Conservation (phyloP, 2,888 invertebrate species). For the Glyphotaelius pellucidus region DNA sequence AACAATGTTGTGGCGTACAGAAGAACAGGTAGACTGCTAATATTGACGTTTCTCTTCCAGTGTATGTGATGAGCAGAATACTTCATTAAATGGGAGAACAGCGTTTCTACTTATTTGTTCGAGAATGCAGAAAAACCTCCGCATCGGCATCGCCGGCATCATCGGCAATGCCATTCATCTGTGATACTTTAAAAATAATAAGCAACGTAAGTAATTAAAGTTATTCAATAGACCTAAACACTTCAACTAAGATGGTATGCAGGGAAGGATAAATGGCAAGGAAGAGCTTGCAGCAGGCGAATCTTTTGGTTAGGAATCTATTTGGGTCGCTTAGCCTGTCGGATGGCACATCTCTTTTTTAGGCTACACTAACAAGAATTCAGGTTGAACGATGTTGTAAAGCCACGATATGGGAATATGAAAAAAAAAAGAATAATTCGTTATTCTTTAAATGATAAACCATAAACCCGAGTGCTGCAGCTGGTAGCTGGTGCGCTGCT, state of each 20-base stretch:
- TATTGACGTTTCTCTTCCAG: conserved; percentile 2
- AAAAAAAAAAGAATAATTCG: background rate
- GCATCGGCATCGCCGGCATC: background rate
- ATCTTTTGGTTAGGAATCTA: background rate
- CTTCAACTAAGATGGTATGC: background rate
- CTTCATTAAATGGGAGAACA: background rate
- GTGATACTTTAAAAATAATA: background rate
- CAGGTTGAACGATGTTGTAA: background rate
- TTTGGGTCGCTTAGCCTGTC: background rate
- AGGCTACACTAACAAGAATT: background rate
- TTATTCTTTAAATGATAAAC: background rate
- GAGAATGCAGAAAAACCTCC: background rate
- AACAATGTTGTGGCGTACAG: conserved; percentile 2
- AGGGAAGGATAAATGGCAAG: background rate
- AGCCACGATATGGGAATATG: background rate
- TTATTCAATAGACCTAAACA: background rate
- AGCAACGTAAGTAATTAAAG: background rate
- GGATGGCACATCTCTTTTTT: background rate
- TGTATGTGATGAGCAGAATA: background rate
- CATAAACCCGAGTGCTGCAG: too few relatives aligned
- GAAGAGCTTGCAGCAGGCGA: background rate
- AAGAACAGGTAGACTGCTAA: background rate
- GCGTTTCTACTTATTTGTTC: background rate
- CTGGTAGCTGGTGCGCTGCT: too few relatives aligned
- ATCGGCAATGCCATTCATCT: background rate